These are phyloP conservation scores for Megaceryle torquata DNA, from an alignment of 2,113 vertebrate species.

Conservation along the genomic window DNA sequence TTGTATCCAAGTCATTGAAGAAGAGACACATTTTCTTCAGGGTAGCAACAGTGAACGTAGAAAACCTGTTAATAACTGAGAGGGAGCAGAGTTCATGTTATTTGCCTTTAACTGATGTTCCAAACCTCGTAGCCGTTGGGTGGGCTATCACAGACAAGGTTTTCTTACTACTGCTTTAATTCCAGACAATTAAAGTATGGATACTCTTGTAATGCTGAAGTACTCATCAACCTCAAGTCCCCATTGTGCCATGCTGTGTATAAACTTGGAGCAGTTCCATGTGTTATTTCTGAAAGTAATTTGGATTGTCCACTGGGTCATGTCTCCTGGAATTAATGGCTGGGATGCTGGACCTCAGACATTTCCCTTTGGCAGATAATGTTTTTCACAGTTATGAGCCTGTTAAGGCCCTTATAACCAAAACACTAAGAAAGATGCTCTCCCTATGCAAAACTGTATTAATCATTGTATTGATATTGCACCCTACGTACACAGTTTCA, in stretches of 20 bases:
- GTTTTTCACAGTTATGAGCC: not conserved
- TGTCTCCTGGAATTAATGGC: not conserved
- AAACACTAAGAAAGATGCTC: not conserved
- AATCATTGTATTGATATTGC: not conserved
- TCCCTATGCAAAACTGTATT: not conserved
- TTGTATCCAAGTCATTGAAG: not conserved
- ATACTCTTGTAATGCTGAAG: rapidly evolving
- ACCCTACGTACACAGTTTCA: not conserved
- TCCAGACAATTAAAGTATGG: not conserved
- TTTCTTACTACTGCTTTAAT: constrained; percentile 44
- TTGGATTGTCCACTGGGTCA: not conserved
- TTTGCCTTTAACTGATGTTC: constrained; percentile 2
- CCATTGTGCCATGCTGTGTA: not conserved
- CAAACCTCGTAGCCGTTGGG: not conserved
- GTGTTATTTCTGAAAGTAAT: not conserved
- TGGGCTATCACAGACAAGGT: not conserved
- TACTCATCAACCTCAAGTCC: not conserved
- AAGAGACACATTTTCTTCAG: not conserved
- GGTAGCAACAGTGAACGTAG: not conserved
- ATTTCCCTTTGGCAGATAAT: not conserved
- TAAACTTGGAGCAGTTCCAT: not conserved
- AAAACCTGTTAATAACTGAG: constrained; percentile 10
- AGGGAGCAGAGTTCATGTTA: not conserved
- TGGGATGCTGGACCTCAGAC: not conserved
- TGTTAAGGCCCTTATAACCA: not conserved